A percentile compares a stretch with the other conserved stretches of the same genome.
phyloP scores from a whole-genome alignment of 2,113 vertebrate genomes.

The Delphinapterus leucas region DNA sequence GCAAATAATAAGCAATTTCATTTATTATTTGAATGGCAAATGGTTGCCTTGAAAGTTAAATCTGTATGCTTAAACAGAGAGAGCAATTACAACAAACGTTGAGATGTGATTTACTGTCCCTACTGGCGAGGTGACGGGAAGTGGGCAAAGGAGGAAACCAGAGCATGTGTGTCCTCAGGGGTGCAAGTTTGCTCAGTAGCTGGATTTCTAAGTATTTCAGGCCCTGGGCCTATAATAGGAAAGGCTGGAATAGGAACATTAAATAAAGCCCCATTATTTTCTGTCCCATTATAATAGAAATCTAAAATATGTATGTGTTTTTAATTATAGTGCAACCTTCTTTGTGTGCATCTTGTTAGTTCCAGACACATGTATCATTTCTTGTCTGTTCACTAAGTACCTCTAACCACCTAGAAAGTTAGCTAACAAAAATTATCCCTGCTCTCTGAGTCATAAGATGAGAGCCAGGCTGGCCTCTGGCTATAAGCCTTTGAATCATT shows the following conservation, averaged over 20 bases:
- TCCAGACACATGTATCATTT: background rate
- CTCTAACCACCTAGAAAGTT: background rate
- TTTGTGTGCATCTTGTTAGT: background rate
- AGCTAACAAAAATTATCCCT: background rate
- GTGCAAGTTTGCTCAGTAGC: background rate
- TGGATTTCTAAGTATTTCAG: background rate
- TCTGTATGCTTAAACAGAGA: background rate
- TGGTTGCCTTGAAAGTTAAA: background rate
- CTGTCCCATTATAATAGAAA: background rate
- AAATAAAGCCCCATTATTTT: background rate
- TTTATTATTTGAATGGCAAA: constrained; percentile 39
- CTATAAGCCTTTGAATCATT: background rate
- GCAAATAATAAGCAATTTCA: constrained; percentile 16
- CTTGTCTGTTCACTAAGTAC: background rate
- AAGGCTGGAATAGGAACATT: background rate
- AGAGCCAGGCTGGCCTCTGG: background rate
- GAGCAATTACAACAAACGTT: background rate
- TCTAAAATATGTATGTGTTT: background rate
- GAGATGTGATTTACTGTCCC: too few species aligned
- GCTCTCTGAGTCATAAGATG: background rate
- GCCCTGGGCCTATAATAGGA: background rate
- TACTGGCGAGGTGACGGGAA: background rate
- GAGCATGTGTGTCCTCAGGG: background rate
- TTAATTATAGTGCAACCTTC: background rate
- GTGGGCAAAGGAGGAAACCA: background rate